A percentile compares a stretch with the other conserved stretches of the same genome.
Conservation (phyloP, 2,888 invertebrate genomes). For the Crioceris asparagi region DNA sequence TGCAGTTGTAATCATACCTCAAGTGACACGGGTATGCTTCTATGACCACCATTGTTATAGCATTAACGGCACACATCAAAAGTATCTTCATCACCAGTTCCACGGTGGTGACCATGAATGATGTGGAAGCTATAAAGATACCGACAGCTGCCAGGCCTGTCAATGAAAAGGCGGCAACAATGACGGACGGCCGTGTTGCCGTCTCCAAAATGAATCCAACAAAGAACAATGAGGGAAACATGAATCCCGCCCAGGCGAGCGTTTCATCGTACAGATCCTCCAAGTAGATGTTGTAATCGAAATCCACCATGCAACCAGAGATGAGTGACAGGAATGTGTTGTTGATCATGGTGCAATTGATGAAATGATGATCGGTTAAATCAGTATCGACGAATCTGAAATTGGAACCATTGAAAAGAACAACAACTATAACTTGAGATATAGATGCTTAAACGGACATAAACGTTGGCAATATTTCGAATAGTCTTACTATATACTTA, state of each 20-base stretch:
- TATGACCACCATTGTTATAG: slow-evolving; percentile 41
- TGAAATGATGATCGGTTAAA: slow-evolving; percentile 45
- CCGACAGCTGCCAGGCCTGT: slow-evolving; percentile 42
- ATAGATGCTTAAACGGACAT: no score
- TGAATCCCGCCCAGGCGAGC: slow-evolving; percentile 36
- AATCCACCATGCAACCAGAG: slow-evolving; percentile 36
- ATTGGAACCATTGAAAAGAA: no score
- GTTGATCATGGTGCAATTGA: slow-evolving; percentile 47
- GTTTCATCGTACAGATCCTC: slow-evolving; percentile 39
- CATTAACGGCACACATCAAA: slow-evolving; percentile 41
- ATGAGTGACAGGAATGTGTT: slow-evolving; percentile 41
- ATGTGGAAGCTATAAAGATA: slow-evolving; percentile 42
- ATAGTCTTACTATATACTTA: no score
- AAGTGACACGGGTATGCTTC: slow-evolving; percentile 49
- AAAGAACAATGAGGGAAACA: slow-evolving; percentile 39
- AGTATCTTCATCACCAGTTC: slow-evolving; percentile 39
- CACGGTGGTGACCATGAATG: slow-evolving; percentile 30
- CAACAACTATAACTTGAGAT: no score
- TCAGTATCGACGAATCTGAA: slow-evolving; percentile 65
- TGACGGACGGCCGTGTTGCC: slow-evolving; percentile 27
- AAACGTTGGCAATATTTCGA: no score
- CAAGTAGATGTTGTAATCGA: slow-evolving; percentile 49
- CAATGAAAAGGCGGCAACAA: slow-evolving; percentile 33
- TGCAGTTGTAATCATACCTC: slow-evolving; percentile 36
- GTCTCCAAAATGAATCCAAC: slow-evolving; percentile 34